phyloP scores from a whole-genome alignment of 2,888 invertebrate species.

The Terebella lapidaria region DNA sequence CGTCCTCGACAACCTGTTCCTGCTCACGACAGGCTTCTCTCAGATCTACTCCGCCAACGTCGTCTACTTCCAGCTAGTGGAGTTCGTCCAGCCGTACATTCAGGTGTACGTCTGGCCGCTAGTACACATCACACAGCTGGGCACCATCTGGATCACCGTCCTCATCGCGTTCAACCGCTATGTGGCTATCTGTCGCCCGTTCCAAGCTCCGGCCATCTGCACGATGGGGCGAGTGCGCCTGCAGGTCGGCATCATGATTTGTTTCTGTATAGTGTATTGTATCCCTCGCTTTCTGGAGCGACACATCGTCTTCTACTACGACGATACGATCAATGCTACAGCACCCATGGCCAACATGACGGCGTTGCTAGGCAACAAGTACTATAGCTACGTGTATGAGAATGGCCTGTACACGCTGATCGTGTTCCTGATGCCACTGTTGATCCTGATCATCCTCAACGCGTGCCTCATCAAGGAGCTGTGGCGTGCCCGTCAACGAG shows the following conservation, averaged over 20 bases:
- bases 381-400: constrained; percentile 27
- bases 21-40: constrained; percentile 19
- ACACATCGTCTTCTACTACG: neutral
- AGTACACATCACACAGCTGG: constrained; percentile 27
- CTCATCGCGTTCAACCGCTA: constrained; percentile 29
- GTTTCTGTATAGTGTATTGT: constrained; percentile 22
- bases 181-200: constrained; percentile 29
- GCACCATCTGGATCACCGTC: constrained; percentile 29
- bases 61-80: constrained; percentile 11
- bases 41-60: constrained; percentile 19
- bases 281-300: constrained; percentile 26
- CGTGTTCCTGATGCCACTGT: constrained; percentile 27
- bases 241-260: constrained; percentile 19
- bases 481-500: constrained; percentile 17
- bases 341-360: neutral
- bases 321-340: constrained; percentile 9
- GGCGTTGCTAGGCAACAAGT: constrained; percentile 3
- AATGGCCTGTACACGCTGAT: constrained; percentile 24
- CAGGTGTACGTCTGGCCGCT: constrained; percentile 24
- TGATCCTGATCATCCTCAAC: constrained; percentile 25
- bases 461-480: constrained; percentile 22
- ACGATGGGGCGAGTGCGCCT: constrained; percentile 18
- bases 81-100: constrained; percentile 15
- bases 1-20: constrained; percentile 26
- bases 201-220: constrained; percentile 23